Conservation (phyloP, 2,888 invertebrate genomes). For the Acleris laterana region DNA sequence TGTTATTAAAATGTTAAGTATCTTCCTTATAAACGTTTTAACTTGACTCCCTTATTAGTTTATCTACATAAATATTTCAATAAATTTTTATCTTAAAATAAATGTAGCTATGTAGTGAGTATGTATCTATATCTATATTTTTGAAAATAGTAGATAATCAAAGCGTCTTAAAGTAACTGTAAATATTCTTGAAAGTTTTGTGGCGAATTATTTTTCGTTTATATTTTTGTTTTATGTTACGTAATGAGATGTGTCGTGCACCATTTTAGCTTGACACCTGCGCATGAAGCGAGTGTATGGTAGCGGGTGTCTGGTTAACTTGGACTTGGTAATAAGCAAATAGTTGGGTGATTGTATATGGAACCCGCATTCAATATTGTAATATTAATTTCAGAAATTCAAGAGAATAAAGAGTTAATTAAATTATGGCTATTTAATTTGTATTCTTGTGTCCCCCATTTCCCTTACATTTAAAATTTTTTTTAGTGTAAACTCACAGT, state of each 20-base stretch:
- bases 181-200: slow-evolving; percentile 82
- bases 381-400: slow-evolving; percentile 84
- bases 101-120: slow-evolving; percentile 76
- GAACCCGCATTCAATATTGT: slow-evolving; percentile 84
- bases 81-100: slow-evolving; percentile 73
- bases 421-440: slow-evolving; percentile 55
- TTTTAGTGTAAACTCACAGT: too few relatives aligned
- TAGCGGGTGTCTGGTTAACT: slow-evolving; percentile 45
- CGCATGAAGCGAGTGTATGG: slow-evolving; percentile 8
- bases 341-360: slow-evolving; percentile 84
- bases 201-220: slow-evolving; percentile 79
- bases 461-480: background rate
- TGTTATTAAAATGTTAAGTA: slow-evolving; percentile 31
- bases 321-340: slow-evolving; percentile 75
- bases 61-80: slow-evolving; percentile 56
- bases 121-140: slow-evolving; percentile 82
- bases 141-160: slow-evolving; percentile 74
- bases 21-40: slow-evolving; percentile 42
- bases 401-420: slow-evolving; percentile 84
- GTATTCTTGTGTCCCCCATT: slow-evolving; percentile 44
- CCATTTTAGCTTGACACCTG: slow-evolving; percentile 51
- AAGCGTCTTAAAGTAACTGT: slow-evolving; percentile 75
- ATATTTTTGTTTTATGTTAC: slow-evolving; percentile 75
- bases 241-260: slow-evolving; percentile 69
- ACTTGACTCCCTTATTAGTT: slow-evolving; percentile 65